Evolutionary conservation across 2,113 vertebrate genomes (phyloP).

Genomic region (Nyctibius bracteatus): DNA sequence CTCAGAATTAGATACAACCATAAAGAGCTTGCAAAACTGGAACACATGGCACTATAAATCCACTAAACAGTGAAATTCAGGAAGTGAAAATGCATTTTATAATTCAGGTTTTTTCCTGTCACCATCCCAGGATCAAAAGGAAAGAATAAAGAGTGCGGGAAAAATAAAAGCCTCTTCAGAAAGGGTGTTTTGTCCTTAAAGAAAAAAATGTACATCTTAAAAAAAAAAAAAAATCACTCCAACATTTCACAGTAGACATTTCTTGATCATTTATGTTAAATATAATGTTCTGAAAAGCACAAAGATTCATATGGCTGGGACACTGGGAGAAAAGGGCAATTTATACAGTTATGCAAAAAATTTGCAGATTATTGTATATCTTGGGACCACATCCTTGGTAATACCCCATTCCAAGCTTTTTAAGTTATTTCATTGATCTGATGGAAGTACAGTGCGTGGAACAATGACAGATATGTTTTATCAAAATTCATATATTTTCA

Average conservation of each 20-base stretch:
- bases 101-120: conserved; percentile 3
- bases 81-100: neutral
- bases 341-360: neutral
- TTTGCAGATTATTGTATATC: neutral
- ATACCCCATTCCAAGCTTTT: neutral
- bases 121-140: conserved; percentile 36
- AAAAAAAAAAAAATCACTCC: neutral
- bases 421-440: neutral
- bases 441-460: neutral
- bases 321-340: neutral
- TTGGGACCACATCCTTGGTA: neutral
- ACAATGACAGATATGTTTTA: neutral
- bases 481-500: neutral
- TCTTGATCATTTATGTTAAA: conserved; percentile 16
- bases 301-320: neutral
- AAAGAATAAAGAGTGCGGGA: conserved; percentile 33
- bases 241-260: neutral
- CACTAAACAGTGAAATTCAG: neutral
- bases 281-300: neutral
- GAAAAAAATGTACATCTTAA: neutral
- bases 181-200: neutral
- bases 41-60: neutral
- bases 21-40: neutral
- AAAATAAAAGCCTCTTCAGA: conserved; percentile 60
- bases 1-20: neutral